A percentile compares a stretch with the other conserved stretches of the same genome.
These are phyloP conservation scores for Melanogrammus aeglefinus DNA, from an alignment of 2,797 vertebrate species.

Conservation along the genomic window DNA sequence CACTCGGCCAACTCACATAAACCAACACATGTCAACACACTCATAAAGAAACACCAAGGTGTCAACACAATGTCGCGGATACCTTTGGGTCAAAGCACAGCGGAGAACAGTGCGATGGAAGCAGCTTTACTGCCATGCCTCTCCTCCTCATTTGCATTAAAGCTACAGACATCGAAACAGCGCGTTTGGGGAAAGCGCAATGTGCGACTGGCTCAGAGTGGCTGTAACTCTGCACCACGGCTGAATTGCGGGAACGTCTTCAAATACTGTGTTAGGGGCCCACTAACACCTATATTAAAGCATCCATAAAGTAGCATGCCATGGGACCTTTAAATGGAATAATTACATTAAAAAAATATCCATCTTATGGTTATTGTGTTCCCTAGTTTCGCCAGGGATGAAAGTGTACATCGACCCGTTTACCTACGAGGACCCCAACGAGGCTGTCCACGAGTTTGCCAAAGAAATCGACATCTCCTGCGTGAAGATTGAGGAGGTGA, in stretches of 20 bases:
- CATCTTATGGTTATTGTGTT: not conserved
- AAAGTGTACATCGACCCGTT: slow-evolving; percentile 99
- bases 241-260: too few species aligned
- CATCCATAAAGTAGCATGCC: too few species aligned
- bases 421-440: slow-evolving; percentile 97
- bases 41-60: not conserved
- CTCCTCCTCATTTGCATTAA: too few species aligned
- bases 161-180: too few species aligned
- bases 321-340: too few species aligned
- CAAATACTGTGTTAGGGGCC: too few species aligned
- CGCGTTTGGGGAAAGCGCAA: too few species aligned
- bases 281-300: too few species aligned
- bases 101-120: not conserved
- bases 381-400: slow-evolving; percentile 88
- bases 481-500: slow-evolving; percentile 99
- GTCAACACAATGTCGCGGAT: not conserved
- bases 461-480: slow-evolving; percentile 99
- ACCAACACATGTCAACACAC: not conserved
- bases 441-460: slow-evolving; percentile 95
- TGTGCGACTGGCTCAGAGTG: too few species aligned
- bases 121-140: not conserved
- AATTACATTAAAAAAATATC: too few species aligned
- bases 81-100: not conserved
- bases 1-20: not conserved
- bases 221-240: too few species aligned